A percentile compares a stretch with the other conserved stretches of the same genome.
Evolutionary conservation across 2,797 vertebrate species (phyloP).

Genomic region (Betta splendens): DNA sequence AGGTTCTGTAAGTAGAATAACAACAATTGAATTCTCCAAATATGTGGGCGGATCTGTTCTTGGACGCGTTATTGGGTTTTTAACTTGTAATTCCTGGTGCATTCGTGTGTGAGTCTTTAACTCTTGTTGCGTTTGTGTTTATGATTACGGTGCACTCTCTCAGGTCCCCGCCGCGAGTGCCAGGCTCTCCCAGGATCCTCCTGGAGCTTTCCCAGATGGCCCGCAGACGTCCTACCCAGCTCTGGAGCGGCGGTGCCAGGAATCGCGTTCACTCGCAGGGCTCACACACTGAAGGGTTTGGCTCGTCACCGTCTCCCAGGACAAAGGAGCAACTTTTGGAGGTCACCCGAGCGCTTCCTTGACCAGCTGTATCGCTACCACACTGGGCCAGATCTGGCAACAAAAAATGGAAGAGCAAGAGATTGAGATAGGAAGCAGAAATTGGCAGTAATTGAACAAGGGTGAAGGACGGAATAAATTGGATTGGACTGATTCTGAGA

Average conservation of each 20-base stretch:
- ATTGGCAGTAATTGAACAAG: no score
- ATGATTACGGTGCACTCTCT: slow-evolving; percentile 66
- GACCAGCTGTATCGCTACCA: slow-evolving; percentile 50
- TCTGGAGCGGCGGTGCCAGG: slow-evolving; percentile 75
- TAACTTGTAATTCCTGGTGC: background rate
- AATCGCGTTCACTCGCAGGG: slow-evolving; percentile 52
- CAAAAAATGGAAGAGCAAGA: no score
- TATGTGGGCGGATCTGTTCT: no score
- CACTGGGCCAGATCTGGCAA: slow-evolving; percentile 10
- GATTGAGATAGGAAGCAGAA: slow-evolving; percentile 62
- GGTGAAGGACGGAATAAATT: slow-evolving; percentile 74
- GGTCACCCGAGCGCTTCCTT: slow-evolving; percentile 74
- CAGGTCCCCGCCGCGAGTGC: slow-evolving; percentile 58
- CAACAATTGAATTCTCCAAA: no score
- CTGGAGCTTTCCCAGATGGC: slow-evolving; percentile 86
- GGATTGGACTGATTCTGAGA: slow-evolving; percentile 65
- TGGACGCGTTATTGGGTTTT: no score
- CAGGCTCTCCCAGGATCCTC: slow-evolving; percentile 70
- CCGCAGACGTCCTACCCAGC: slow-evolving; percentile 69
- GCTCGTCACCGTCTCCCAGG: slow-evolving; percentile 69
- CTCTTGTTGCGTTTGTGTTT: slow-evolving; percentile 22
- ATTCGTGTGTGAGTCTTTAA: slow-evolving; percentile 1
- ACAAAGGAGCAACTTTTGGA: slow-evolving; percentile 81
- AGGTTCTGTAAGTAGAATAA: no score
- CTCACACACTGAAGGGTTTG: slow-evolving; percentile 76